phyloP scores from a whole-genome alignment of 2,888 invertebrate genomes.

The Apotomis turbidana region DNA sequence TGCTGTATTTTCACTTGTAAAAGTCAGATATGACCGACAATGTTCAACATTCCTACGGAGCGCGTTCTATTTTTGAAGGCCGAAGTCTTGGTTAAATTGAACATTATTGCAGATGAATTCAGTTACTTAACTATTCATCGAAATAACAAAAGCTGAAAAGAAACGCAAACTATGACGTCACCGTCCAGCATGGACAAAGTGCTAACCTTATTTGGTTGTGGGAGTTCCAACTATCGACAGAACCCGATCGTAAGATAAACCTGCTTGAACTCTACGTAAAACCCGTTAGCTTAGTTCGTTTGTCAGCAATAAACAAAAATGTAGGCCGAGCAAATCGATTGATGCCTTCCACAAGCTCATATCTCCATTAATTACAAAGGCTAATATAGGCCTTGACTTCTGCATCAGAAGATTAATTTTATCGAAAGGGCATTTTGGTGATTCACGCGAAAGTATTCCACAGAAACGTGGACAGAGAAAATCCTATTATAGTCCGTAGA shows the following conservation, averaged over 20 bases:
- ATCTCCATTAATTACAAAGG: background rate
- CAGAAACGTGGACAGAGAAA: constrained; percentile 37
- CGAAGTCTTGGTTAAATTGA: no score
- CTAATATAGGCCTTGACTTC: background rate
- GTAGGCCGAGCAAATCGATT: constrained; percentile 31
- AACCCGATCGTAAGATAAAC: constrained; percentile 4
- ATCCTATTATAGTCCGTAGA: constrained; percentile 10
- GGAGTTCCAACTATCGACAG: background rate
- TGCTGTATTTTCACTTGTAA: no score
- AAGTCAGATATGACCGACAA: no score
- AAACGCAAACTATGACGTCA: no score
- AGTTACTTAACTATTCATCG: no score
- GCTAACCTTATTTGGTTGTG: no score
- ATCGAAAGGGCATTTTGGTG: background rate
- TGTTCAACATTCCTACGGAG: no score
- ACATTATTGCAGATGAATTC: no score
- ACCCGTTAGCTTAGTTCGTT: constrained; percentile 26
- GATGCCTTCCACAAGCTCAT: background rate
- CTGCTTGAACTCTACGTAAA: constrained; percentile 19
- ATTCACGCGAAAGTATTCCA: background rate
- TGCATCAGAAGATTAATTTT: background rate
- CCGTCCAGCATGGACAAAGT: no score
- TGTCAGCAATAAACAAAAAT: constrained; percentile 38
- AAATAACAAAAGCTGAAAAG: no score
- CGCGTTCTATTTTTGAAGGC: no score